Percentiles rank a stretch among this genome's conserved stretches.
Evolutionary conservation across 2,888 invertebrate species (phyloP).

Genomic region (Hypena proboscidalis): DNA sequence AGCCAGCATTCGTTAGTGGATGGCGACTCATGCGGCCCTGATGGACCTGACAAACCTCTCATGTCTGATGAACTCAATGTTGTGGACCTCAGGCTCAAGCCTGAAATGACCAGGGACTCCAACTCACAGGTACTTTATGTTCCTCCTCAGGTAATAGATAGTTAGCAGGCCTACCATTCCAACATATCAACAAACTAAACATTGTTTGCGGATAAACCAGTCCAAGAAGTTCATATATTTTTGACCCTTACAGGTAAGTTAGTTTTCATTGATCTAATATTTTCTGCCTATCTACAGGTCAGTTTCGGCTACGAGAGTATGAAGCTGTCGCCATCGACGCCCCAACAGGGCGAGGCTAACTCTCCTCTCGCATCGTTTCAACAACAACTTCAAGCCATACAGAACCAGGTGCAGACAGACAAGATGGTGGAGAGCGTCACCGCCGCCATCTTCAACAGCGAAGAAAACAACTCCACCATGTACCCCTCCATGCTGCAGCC

Average conservation of each 20-base stretch:
- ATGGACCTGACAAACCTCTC: conserved; percentile 50
- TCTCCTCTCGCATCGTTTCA: conserved; percentile 72
- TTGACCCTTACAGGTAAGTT: no score
- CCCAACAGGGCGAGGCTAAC: conserved; percentile 65
- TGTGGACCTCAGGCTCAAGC: conserved; percentile 90
- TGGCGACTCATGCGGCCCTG: conserved; percentile 63
- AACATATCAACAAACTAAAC: no score
- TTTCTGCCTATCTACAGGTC: no score
- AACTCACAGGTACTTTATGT: conserved; percentile 59
- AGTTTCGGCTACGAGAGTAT: conserved; percentile 76
- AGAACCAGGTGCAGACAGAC: conserved; percentile 81
- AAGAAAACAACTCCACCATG: conserved; percentile 65
- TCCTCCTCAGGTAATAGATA: background rate
- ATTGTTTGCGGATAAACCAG: no score
- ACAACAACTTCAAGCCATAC: conserved; percentile 77
- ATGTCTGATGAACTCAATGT: conserved; percentile 79
- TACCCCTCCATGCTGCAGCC: conserved; percentile 59
- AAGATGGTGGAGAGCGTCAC: conserved; percentile 83
- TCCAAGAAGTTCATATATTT: no score
- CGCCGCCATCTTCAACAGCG: conserved; percentile 80
- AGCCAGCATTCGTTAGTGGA: conserved; percentile 87
- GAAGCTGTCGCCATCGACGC: conserved; percentile 83
- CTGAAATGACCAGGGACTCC: conserved; percentile 74
- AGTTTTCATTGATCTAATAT: no score
- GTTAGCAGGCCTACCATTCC: background rate